phyloP scores from a whole-genome alignment of 2,113 vertebrate genomes.

The Psettodes erumei region DNA sequence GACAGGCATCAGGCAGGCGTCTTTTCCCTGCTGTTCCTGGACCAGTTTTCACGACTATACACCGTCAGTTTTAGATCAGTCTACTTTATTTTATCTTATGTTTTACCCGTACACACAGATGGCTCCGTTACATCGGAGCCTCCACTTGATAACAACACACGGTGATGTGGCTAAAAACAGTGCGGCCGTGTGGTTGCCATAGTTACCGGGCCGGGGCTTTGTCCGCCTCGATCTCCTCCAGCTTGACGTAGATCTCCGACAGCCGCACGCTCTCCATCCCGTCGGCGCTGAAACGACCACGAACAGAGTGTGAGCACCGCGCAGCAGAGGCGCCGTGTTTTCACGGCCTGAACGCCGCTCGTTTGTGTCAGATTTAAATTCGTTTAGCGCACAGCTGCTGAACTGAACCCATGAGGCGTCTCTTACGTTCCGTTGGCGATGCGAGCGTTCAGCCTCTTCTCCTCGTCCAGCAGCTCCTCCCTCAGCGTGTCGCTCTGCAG shows the following conservation, averaged over 20 bases:
- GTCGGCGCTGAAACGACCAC: conserved; percentile 82
- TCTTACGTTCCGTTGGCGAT: conserved; percentile 90
- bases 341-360: not conserved
- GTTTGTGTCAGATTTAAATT: too few relatives aligned
- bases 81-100: too few relatives aligned
- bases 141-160: too few relatives aligned
- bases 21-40: too few relatives aligned
- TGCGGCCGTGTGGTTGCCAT: not conserved
- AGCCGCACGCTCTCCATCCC: conserved; percentile 89
- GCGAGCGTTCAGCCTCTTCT: conserved; percentile 86
- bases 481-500: conserved; percentile 91
- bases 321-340: not conserved
- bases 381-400: too few relatives aligned
- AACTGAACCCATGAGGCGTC: too few relatives aligned
- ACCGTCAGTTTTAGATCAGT: too few relatives aligned
- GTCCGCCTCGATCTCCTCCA: conserved; percentile 98
- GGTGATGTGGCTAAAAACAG: not conserved
- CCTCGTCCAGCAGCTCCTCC: conserved; percentile 88
- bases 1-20: conserved; percentile 49
- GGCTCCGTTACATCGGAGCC: too few relatives aligned
- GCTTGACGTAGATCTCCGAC: conserved; percentile 90
- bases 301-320: not conserved
- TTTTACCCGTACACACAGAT: too few relatives aligned
- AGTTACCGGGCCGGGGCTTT: conserved; percentile 95
- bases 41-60: too few relatives aligned